Percentiles rank a stretch among this genome's conserved stretches.
phyloP scores from a whole-genome alignment of 2,113 vertebrate species.

The Bombycilla garrulus region DNA sequence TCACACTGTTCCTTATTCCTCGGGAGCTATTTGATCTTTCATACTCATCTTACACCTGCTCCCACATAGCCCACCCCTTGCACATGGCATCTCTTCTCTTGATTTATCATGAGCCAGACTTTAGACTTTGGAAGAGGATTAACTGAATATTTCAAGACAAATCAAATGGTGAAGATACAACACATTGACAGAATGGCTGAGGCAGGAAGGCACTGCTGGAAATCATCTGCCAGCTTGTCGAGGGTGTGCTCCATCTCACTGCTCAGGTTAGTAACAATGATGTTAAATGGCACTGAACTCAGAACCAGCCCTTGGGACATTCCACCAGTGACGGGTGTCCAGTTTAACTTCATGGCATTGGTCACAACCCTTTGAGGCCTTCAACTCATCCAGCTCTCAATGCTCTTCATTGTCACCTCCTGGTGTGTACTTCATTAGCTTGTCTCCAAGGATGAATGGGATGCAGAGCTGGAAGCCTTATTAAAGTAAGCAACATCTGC shows the following conservation, averaged over 20 bases:
- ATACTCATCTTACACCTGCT: background rate
- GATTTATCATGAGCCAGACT: background rate
- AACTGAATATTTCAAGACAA: background rate
- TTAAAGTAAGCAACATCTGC: background rate
- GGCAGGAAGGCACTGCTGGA: background rate
- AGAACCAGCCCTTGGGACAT: background rate
- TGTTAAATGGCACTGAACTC: background rate
- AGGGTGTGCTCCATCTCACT: fast-evolving
- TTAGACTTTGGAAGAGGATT: background rate
- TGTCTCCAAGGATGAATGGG: background rate
- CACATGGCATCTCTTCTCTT: background rate
- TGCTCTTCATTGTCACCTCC: background rate
- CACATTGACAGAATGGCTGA: background rate
- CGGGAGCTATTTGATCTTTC: background rate
- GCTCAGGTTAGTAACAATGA: background rate
- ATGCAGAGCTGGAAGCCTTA: background rate
- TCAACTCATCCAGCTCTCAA: background rate
- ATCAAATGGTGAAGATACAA: background rate
- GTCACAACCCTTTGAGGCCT: background rate
- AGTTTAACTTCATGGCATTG: background rate
- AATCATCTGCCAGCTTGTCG: background rate
- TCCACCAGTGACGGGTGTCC: background rate
- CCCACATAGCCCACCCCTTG: background rate
- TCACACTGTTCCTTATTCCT: background rate
- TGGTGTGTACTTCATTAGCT: background rate